Evolutionary conservation across 1,140 invertebrate species (phyloP), one percentile per base, ranked within the genome.

Genomic region (Steinernema khuongi): DNA sequence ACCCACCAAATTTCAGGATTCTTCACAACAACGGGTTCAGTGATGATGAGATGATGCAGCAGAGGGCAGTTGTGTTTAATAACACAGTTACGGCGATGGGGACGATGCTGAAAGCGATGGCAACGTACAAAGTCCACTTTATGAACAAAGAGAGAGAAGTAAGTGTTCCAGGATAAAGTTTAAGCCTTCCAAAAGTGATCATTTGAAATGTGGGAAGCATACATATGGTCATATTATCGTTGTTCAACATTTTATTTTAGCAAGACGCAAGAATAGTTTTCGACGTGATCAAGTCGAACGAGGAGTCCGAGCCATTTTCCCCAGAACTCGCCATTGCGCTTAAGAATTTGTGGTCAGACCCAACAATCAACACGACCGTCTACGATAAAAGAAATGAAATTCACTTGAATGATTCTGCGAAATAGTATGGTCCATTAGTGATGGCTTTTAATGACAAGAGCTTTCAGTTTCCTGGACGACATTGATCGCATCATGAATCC

Each of bases 21-120:
- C 94, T 96, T 78, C 93, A 96, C 85, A 93, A 94, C 87, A 91
- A 92, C 74, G 94, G 93, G 41, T 96, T 95, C 85, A 92, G 91
- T 41, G 89, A 89, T 86, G 93, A 94, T 86, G 94, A 96, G 89
- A 94, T 93, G 87, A 89, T 93, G 84, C 92, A 94, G 83, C 95
- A 94, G 85, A 90, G 91, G 78, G 92, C 92, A 11, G 93, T 96
- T 68, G 93, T 96, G 17, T 94, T 92, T 85, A 93, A 91, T 83
- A 95, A 95, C 85, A 86, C 88, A 4, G 86, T 96, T 81, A 67
- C 68, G 19, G 79, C 71, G 32, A 79, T 79, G 68, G 72, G 43
- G 18, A 30, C 36, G 14, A 50, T 80, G 18, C 68, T 80, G 2
- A 69, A 66, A 32, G 79, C 71, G 41, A 77, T 80, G 78, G 36